phyloP scores from a whole-genome alignment of 2,797 vertebrate species.

The Monodelphis domestica region DNA sequence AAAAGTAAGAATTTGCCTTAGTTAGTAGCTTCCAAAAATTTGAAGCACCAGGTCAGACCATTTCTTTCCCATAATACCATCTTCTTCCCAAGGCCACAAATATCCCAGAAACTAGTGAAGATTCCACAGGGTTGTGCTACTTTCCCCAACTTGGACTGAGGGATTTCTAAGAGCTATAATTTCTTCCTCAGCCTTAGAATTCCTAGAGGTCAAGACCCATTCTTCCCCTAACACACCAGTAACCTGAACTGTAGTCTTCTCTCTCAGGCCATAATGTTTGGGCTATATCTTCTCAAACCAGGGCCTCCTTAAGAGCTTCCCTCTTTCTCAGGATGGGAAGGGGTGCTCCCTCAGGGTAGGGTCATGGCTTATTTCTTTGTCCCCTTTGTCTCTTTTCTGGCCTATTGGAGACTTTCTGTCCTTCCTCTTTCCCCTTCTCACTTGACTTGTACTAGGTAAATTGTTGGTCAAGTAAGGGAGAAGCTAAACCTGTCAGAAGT shows the following conservation, averaged over 20 bases:
- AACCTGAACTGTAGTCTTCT: neutral
- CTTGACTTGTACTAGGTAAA: neutral
- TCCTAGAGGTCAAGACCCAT: neutral
- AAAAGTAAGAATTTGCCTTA: neutral
- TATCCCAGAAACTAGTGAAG: neutral
- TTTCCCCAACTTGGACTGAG: neutral
- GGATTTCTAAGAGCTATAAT: neutral
- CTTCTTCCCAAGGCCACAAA: neutral
- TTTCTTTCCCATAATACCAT: neutral
- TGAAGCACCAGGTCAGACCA: neutral
- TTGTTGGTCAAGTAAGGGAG: neutral
- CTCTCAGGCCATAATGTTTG: neutral
- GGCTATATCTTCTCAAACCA: neutral
- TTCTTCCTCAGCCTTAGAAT: neutral
- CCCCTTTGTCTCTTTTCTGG: neutral
- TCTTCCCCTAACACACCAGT: neutral
- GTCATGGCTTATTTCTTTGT: neutral
- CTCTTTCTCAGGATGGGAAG: neutral
- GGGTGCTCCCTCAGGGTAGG: neutral
- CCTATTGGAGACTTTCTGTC: neutral
- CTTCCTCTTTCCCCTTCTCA: neutral
- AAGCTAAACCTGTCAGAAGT: neutral
- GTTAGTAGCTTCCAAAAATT: neutral
- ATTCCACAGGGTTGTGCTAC: neutral
- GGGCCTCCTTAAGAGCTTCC: neutral